Conservation (phyloP, 1,140 invertebrate species). For the Drosophila chauvacae region DNA sequence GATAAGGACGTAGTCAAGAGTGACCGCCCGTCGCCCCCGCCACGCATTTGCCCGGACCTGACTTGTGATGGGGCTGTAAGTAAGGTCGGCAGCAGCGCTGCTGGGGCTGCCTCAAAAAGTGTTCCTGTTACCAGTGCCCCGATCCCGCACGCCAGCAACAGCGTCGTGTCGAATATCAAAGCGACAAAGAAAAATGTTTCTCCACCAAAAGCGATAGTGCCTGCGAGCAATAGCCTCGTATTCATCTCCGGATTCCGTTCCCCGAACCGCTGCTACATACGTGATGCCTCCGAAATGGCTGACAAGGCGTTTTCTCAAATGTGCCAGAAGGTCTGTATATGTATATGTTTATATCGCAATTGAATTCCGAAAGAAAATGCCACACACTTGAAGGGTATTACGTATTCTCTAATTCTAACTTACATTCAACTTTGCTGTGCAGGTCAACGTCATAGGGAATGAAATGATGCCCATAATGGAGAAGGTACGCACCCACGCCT, state of each 20-base stretch:
- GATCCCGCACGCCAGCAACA: not conserved
- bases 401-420: not conserved
- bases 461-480: conserved; percentile 18
- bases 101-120: not conserved
- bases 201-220: conserved; percentile 14
- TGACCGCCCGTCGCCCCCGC: too few species aligned
- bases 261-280: conserved; percentile 61
- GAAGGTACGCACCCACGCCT: conserved; percentile 3
- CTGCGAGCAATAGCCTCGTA: conserved; percentile 30
- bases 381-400: not conserved
- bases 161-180: conserved; percentile 7
- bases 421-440: not conserved
- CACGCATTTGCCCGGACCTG: not conserved
- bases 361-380: not conserved
- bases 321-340: conserved; percentile 57
- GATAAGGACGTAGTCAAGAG: conserved; percentile 2
- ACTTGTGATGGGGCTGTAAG: not conserved
- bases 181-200: not conserved
- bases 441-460: conserved; percentile 43
- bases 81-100: not conserved
- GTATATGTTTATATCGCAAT: not conserved
- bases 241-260: conserved; percentile 50
- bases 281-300: conserved; percentile 34
- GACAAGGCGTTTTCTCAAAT: conserved; percentile 36
- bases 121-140: not conserved